Conservation (phyloP, 2,888 invertebrate genomes). For the Mylabris sibirica region DNA sequence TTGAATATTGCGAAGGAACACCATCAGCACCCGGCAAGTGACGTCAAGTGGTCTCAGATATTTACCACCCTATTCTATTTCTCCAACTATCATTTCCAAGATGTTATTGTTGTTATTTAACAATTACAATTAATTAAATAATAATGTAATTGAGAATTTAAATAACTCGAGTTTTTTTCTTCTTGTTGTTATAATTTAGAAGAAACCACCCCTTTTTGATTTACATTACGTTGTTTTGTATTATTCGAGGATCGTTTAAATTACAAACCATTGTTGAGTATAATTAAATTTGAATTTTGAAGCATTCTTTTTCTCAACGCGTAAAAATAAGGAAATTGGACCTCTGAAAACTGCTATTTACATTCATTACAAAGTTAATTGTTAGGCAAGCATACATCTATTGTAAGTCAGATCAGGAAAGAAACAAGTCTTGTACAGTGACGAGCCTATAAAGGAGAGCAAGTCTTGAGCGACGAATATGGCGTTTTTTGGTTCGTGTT, state of each 20-base stretch:
- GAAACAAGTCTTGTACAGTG: too few species aligned
- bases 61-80: constrained; percentile 37
- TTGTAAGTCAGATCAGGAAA: too few species aligned
- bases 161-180: too few species aligned
- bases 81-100: constrained; percentile 25
- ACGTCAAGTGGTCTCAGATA: constrained; percentile 60
- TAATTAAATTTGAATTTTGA: constrained; percentile 11
- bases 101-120: constrained; percentile 18
- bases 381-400: too few species aligned
- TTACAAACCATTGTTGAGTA: constrained; percentile 10
- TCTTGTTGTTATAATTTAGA: background rate
- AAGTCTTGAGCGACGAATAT: too few species aligned
- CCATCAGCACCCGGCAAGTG: constrained; percentile 53
- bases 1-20: constrained; percentile 50
- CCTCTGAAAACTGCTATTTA: background rate
- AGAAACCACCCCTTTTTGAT: background rate
- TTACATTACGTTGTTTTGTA: background rate
- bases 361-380: too few species aligned
- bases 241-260: background rate
- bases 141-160: background rate
- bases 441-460: too few species aligned
- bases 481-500: too few species aligned
- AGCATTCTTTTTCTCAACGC: background rate
- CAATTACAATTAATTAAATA: background rate
- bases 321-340: background rate